Percentiles rank a stretch among this genome's conserved stretches.
phyloP scores from a whole-genome alignment of 2,888 invertebrate species.

The Chaetogeoica ovagalla region DNA sequence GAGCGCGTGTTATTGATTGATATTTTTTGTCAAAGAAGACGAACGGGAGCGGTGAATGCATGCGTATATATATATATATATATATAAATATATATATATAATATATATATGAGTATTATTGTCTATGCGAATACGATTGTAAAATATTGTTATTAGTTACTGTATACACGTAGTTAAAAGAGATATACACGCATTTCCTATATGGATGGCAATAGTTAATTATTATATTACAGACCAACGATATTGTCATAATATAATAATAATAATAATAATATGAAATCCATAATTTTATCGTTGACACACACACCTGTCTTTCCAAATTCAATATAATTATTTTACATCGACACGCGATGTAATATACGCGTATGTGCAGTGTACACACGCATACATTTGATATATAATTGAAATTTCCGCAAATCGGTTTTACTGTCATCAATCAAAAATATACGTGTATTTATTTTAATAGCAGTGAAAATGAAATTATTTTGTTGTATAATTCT shows the following conservation, averaged over 20 bases:
- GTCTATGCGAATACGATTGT: background rate
- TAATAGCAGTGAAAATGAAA: no score
- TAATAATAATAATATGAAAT: background rate
- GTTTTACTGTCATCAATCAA: no score
- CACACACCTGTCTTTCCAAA: background rate
- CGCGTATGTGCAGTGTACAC: no score
- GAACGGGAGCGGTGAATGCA: background rate
- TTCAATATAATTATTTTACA: slow-evolving; percentile 2
- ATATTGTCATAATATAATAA: background rate
- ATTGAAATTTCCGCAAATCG: no score
- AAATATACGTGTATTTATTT: no score
- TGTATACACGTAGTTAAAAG: background rate
- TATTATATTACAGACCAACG: background rate
- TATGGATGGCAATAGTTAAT: background rate
- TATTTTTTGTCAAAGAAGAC: background rate
- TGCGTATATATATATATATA: no score
- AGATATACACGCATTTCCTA: background rate
- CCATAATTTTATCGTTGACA: background rate
- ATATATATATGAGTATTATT: no score
- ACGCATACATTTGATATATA: no score
- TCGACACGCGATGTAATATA: background rate
- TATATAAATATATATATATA: no score
- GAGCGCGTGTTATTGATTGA: background rate
- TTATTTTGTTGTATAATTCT: no score
- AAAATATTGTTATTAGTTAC: background rate